Evolutionary conservation across 1,140 invertebrate genomes (phyloP).

Genomic region (Brachionus koreanus): DNA sequence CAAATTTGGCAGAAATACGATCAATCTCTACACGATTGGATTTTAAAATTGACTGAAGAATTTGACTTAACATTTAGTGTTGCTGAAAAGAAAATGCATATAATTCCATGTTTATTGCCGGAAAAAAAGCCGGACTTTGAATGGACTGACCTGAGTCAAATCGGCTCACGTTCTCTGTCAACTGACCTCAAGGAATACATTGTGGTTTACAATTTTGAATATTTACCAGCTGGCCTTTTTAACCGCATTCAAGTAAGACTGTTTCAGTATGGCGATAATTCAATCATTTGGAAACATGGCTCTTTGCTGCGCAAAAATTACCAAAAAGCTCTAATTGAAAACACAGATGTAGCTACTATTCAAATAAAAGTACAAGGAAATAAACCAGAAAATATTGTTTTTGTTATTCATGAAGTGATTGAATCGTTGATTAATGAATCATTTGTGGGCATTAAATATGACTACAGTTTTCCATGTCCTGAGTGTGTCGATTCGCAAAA

Average conservation of each 20-base stretch:
- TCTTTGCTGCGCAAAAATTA: constrained; percentile 54
- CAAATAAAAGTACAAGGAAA: constrained; percentile 53
- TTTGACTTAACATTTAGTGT: constrained; percentile 56
- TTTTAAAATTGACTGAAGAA: constrained; percentile 55
- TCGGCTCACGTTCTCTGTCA: neutral
- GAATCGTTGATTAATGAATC: constrained; percentile 53
- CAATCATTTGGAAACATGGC: constrained; percentile 55
- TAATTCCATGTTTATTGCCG: constrained; percentile 56
- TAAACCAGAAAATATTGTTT: constrained; percentile 55
- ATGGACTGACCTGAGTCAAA: neutral
- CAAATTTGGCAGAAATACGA: constrained; percentile 50
- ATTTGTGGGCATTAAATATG: constrained; percentile 54
- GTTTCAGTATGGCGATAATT: constrained; percentile 54
- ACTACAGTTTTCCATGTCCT: constrained; percentile 53
- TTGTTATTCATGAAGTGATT: constrained; percentile 55
- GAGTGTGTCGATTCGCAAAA: constrained; percentile 50
- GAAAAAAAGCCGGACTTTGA: constrained; percentile 48
- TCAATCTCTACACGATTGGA: constrained; percentile 54
- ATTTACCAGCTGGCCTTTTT: constrained; percentile 55
- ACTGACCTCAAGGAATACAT: constrained; percentile 25
- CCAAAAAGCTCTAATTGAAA: constrained; percentile 51
- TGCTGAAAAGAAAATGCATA: constrained; percentile 48
- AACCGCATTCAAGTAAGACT: constrained; percentile 57
- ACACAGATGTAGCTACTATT: constrained; percentile 50
- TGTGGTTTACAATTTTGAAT: constrained; percentile 47